Evolutionary conservation across 2,797 vertebrate species (phyloP).

Genomic region (Pangasius krempfi): DNA sequence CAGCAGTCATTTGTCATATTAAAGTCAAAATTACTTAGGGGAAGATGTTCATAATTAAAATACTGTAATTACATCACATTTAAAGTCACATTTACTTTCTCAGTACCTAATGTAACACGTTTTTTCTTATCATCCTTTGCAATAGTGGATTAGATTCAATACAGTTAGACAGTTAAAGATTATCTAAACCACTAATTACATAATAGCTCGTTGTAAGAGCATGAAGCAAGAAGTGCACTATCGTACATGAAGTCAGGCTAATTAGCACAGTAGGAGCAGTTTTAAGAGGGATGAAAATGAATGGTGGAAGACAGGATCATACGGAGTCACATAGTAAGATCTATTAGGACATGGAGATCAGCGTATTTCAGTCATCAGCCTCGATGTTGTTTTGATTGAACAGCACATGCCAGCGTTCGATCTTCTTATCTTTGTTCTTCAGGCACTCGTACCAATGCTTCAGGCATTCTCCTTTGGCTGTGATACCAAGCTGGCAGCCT

Average conservation of each 20-base stretch:
- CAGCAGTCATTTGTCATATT: conserved; percentile 2
- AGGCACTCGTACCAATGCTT: conserved; percentile 98
- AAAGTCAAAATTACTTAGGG: not conserved
- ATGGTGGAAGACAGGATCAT: conserved; percentile 10
- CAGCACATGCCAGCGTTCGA: conserved; percentile 94
- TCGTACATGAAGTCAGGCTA: conserved; percentile 5
- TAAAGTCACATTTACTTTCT: conserved; percentile 30
- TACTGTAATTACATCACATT: not conserved
- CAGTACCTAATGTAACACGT: conserved; percentile 27
- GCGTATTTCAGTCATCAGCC: conserved; percentile 78
- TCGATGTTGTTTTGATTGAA: conserved; percentile 84
- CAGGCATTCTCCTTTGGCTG: conserved; percentile 91
- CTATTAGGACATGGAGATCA: not conserved
- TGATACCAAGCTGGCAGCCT: conserved; percentile 92
- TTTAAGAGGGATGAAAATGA: not conserved
- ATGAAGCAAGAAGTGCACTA: conserved; percentile 39
- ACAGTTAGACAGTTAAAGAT: conserved; percentile 6
- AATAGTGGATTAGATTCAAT: conserved; percentile 12
- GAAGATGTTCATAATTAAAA: not conserved
- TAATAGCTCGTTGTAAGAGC: conserved; percentile 39
- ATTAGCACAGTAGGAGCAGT: conserved; percentile 11
- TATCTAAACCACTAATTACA: conserved; percentile 36
- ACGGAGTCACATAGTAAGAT: conserved; percentile 19
- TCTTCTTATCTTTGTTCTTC: conserved; percentile 98
- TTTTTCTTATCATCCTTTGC: conserved; percentile 1